Evolutionary conservation across 2,888 invertebrate genomes (phyloP), one percentile per base, ranked within the genome.

Genomic region (Drosophila borealis): DNA sequence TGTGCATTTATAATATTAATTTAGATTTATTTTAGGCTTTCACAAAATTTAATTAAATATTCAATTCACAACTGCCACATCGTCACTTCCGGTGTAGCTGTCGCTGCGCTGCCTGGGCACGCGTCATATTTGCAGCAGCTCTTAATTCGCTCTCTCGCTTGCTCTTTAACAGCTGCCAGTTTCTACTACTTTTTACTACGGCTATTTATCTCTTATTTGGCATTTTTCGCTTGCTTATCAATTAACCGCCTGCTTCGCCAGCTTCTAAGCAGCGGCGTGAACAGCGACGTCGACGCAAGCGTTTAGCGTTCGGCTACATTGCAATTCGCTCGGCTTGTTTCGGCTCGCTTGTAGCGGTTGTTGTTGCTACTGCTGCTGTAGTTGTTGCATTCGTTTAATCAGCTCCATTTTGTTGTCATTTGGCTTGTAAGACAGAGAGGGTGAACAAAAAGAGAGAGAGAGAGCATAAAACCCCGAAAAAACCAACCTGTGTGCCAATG

Each of bases 351-450:
- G 48, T 10, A 19, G 50, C 3, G n/a, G 55, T 11, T 34, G n/a
- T 19, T 42, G 42, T 10, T 29, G 17, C 14, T 70, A 13, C 45
- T 46, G 44, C 37, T 39, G 29, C 14, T 50, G 14, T 49, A 56
- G 46, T 45, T 45, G 46, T 44, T 74, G 54, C 64, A 57, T 33
- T 61, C 29, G 74, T 33, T 60, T 73, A 82, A 87, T 78, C 81
- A 63, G 81, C 69, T 61, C 69, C 79, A 73, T 82, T 85, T 73
- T 73, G 78, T 76, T 66, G 73, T 63, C 56, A 61, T 36, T 80
- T 36, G 44, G 62, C 37, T 33, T 14, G 14, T 36, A 17, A 11
- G 39, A 51, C 37, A 17, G 34, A 37, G 36, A 19, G 33, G 41
- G 56, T 2, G 21, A 11, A 51, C 37, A 33, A 42, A 33, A 59